Conservation (phyloP, 2,113 vertebrate genomes). For the Pseudopipra pipra region DNA sequence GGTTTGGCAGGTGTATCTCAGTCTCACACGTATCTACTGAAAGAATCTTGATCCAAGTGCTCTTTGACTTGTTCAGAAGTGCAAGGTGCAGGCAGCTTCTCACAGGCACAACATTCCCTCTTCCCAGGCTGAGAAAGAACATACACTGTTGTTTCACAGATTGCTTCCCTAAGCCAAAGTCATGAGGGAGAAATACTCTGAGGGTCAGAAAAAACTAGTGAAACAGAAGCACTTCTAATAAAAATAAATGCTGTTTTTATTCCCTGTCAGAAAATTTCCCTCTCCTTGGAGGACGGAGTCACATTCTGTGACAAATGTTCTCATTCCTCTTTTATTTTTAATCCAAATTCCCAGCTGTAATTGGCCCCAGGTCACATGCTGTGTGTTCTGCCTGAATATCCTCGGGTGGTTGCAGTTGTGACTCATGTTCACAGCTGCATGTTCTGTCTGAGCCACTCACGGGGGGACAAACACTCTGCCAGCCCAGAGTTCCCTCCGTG, state of each 20-base stretch:
- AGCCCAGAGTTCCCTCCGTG: neutral
- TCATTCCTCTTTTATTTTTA: slow-evolving; percentile 47
- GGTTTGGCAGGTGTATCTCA: neutral
- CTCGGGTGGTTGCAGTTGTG: neutral
- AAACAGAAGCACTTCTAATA: slow-evolving; percentile 25
- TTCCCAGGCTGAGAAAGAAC: neutral
- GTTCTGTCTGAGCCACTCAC: neutral
- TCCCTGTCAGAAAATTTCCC: neutral
- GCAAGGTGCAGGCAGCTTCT: neutral
- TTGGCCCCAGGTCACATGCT: neutral
- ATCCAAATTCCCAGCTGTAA: slow-evolving; percentile 7
- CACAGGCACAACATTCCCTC: neutral
- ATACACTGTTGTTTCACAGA: neutral
- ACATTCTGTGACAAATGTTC: neutral
- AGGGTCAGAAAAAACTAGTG: neutral
- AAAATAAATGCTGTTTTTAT: slow-evolving; percentile 13
- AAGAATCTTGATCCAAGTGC: neutral
- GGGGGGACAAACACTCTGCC: neutral
- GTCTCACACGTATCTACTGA: rapidly evolving
- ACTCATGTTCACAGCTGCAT: neutral
- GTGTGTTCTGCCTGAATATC: slow-evolving; percentile 1
- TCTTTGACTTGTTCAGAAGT: neutral
- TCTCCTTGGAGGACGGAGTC: neutral
- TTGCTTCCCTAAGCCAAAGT: neutral
- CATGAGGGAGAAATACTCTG: neutral